These are phyloP conservation scores for Trypoxylus dichotomus DNA, from an alignment of 1,140 invertebrate genomes.

Conservation along the genomic window DNA sequence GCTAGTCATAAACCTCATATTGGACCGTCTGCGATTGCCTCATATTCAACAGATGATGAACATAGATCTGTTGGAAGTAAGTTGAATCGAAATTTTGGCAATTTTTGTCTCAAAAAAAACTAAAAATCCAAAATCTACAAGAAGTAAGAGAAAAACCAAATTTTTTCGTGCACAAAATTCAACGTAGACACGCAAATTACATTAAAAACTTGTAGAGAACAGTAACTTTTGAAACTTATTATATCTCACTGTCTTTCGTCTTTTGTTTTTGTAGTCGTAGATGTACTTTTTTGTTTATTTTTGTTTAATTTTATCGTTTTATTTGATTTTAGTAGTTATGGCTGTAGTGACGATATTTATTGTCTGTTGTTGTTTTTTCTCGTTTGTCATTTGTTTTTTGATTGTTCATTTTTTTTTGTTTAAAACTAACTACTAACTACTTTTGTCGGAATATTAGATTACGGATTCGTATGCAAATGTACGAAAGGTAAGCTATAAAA, in stretches of 20 bases:
- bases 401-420: neutral
- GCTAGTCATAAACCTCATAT: conserved; percentile 35
- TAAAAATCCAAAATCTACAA: no score
- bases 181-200: neutral
- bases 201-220: no score
- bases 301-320: neutral
- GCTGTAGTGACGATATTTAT: neutral
- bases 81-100: conserved; percentile 35
- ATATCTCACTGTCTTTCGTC: neutral
- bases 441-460: neutral
- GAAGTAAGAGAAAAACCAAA: conserved; percentile 21
- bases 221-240: neutral
- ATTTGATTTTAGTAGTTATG: neutral
- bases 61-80: conserved; percentile 51
- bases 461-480: neutral
- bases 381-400: conserved; percentile 9
- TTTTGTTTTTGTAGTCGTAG: neutral
- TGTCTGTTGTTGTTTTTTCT: neutral
- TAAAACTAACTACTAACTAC: conserved; percentile 1
- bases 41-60: conserved; percentile 45
- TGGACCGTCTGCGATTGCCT: conserved; percentile 32
- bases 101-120: neutral
- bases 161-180: neutral
- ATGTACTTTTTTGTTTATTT: no score
- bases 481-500: no score